Conservation (phyloP, 2,113 vertebrate genomes). For the Gallinago undulata region DNA sequence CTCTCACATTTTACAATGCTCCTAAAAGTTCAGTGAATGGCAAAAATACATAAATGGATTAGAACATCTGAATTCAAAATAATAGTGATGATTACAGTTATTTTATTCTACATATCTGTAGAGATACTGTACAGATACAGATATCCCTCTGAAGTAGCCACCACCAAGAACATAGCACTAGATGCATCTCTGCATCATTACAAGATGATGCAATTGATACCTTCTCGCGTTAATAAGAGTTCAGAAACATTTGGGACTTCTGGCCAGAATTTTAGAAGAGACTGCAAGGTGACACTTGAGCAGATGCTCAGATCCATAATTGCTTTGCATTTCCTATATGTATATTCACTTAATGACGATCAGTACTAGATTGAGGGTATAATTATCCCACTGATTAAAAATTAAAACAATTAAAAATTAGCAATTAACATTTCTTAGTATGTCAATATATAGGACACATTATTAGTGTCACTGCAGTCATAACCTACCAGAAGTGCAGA, state of each 20-base stretch:
- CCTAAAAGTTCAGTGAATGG: background rate
- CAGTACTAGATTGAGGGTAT: background rate
- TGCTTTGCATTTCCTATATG: background rate
- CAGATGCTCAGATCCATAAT: background rate
- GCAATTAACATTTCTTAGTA: background rate
- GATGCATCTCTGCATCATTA: background rate
- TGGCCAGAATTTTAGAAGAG: background rate
- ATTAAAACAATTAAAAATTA: background rate
- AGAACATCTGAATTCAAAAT: background rate
- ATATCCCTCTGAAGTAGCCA: background rate
- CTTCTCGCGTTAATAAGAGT: background rate
- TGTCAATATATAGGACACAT: background rate
- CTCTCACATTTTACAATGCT: background rate
- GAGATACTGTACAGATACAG: background rate
- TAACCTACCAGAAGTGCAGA: background rate
- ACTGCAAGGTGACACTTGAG: background rate
- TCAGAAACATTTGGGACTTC: background rate
- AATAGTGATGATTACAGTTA: background rate
- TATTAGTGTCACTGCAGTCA: background rate
- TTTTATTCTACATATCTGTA: background rate
- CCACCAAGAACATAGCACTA: background rate
- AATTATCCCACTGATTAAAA: background rate
- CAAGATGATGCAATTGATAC: background rate
- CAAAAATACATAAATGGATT: background rate
- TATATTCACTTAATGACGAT: background rate